Base-by-base conservation (phyloP, 2,797 vertebrate species). In the Amazona ochrocephala region DNA sequence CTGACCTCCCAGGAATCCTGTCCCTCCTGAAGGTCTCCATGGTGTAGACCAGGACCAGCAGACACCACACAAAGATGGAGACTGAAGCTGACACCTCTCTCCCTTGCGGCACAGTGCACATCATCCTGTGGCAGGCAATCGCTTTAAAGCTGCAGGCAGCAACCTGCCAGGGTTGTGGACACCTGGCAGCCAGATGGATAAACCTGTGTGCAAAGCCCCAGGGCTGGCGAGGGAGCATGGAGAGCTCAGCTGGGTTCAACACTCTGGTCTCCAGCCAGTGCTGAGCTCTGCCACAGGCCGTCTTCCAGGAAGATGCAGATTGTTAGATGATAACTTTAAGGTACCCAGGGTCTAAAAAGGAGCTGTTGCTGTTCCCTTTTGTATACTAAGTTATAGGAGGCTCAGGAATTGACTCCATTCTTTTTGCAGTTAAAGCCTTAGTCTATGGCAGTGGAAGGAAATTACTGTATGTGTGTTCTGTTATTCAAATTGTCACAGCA, bases 151-250 rank as follows among this genome's bases (percentile, higher is more conserved):
- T 61, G 41, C 56, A 44, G 37, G 30, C 65, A 96, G 72, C 32
- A 71, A 41, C 37, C 30, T 65, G 24, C 20, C 27, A 30, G 18
- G 27, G 47, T 21, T 73, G n/a, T n/a, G 0, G 0, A 30, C 23
- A 15, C 4, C 41, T 17, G 53, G 29, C 37, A 88, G 45, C 27
- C 48, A 48, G 41, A 18, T 0, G 9, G 27, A n/a, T 6, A 56
- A 56, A 56, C 9, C 29, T 30, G 18, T 32, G 26, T 14, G 11
- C 71, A 58, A 34, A 68, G 42, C 4, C 14, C n/a, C 30, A 13
- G 37, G 22, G 15, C 17, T 53, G 44, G 30, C 0, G 4, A 83
- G 64, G 58, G 50, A 34, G 3, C 2, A 2, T 32, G 68, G 14
- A 65, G 34, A 70, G 15, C 42, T 80, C 65, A 53, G 54, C 68